Conservation (phyloP, 2,113 vertebrate genomes). For the Lynx canadensis region DNA sequence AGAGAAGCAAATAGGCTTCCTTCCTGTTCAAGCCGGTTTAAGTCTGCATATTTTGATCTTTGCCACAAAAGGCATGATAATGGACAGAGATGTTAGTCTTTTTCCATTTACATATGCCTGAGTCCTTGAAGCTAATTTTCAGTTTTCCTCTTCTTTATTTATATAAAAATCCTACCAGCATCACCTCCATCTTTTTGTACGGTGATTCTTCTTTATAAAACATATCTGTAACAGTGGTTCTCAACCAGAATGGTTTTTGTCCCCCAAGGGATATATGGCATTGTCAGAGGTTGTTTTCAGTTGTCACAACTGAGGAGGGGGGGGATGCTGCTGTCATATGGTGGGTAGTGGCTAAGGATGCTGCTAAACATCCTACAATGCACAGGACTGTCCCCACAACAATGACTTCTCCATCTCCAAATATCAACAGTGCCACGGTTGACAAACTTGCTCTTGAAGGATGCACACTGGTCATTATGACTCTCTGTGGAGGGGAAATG, state of each 20-base stretch:
- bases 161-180: not conserved
- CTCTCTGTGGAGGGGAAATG: not conserved
- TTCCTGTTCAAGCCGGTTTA: not conserved
- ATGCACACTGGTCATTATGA: not conserved
- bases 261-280: not conserved
- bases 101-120: not conserved
- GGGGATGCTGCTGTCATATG: not conserved
- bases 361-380: not conserved
- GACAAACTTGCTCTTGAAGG: not conserved
- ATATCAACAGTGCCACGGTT: rapidly evolving
- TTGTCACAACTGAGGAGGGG: not conserved
- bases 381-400: not conserved
- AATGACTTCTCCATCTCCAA: not conserved
- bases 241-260: not conserved
- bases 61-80: not conserved
- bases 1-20: not conserved
- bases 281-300: not conserved
- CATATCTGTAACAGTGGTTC: not conserved
- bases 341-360: not conserved
- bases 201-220: not conserved
- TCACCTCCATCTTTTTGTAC: not conserved
- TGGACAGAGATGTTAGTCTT: not conserved
- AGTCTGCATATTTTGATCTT: not conserved
- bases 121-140: not conserved
- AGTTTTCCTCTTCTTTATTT: not conserved